These are phyloP conservation scores for Brenthis hecate DNA, from an alignment of 2,888 invertebrate genomes.

Conservation along the genomic window DNA sequence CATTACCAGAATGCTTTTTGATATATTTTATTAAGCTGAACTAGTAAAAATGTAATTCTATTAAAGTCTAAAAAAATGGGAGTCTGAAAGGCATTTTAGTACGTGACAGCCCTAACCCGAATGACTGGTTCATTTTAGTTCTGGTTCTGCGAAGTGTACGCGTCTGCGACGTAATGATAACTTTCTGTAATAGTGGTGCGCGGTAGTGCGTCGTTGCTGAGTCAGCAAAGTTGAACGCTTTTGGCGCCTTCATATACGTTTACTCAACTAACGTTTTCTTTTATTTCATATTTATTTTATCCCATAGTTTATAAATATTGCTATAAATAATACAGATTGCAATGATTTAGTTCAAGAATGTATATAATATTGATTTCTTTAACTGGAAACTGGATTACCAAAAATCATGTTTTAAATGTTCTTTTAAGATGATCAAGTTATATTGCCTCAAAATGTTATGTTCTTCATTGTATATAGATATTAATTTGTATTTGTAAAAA, in stretches of 20 bases:
- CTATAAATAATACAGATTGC: neutral
- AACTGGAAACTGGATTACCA: too few relatives aligned
- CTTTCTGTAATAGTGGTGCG: constrained; percentile 64
- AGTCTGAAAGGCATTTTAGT: neutral
- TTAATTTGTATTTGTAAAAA: too few relatives aligned
- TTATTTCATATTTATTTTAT: constrained; percentile 31
- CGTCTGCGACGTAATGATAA: constrained; percentile 62
- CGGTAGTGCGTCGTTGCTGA: constrained; percentile 68
- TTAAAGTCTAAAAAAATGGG: neutral
- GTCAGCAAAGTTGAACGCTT: constrained; percentile 72
- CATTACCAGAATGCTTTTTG: neutral
- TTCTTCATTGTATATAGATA: too few relatives aligned
- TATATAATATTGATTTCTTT: too few relatives aligned
- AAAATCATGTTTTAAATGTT: too few relatives aligned
- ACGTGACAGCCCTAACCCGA: constrained; percentile 44
- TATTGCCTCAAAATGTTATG: too few relatives aligned
- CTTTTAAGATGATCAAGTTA: too few relatives aligned
- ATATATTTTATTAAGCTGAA: neutral
- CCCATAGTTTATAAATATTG: neutral
- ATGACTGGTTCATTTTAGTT: constrained; percentile 71
- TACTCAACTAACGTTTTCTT: constrained; percentile 35
- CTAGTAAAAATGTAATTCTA: neutral
- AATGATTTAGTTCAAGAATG: too few relatives aligned
- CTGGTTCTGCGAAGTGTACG: constrained; percentile 70
- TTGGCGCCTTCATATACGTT: constrained; percentile 61